Percentiles rank a stretch among this genome's conserved stretches.
Evolutionary conservation across 2,888 invertebrate genomes (phyloP).

Genomic region (Drosophila mimica): DNA sequence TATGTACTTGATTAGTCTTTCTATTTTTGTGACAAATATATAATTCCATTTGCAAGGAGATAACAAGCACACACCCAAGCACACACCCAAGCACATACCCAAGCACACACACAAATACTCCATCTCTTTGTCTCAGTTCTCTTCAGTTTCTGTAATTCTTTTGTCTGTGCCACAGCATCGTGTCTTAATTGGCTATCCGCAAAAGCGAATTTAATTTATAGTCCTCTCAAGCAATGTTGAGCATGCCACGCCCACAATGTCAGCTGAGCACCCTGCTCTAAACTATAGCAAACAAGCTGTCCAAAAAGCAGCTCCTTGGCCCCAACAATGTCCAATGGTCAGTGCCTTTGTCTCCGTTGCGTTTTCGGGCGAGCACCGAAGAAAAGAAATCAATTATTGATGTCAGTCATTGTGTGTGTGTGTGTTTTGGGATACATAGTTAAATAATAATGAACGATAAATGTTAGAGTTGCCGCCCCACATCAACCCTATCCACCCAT

Average conservation of each 20-base stretch:
- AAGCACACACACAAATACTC: neutral
- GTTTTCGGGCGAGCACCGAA: conserved; percentile 31
- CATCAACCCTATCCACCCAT: conserved; percentile 12
- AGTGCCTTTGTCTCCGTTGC: conserved; percentile 32
- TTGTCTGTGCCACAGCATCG: conserved; percentile 18
- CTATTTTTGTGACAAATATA: neutral
- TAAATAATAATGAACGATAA: conserved; percentile 80
- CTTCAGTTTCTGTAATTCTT: neutral
- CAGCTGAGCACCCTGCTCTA: conserved; percentile 41
- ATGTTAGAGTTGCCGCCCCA: conserved; percentile 72
- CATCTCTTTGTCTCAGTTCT: conserved; percentile 3
- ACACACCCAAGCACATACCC: neutral
- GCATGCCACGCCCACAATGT: conserved; percentile 47
- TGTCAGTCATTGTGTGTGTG: conserved; percentile 12
- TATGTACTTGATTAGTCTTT: neutral
- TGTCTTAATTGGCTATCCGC: conserved; percentile 61
- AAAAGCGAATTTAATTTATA: conserved; percentile 76
- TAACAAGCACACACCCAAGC: neutral
- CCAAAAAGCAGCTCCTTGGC: conserved; percentile 37
- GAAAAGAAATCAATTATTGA: conserved; percentile 73
- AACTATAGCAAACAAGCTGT: conserved; percentile 48
- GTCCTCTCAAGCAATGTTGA: conserved; percentile 45
- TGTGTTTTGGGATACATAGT: conserved; percentile 49
- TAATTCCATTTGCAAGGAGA: conserved; percentile 1
- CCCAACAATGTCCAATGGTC: conserved; percentile 48